These are phyloP conservation scores for Strix aluco DNA, from an alignment of 2,113 vertebrate genomes.

Conservation along the genomic window DNA sequence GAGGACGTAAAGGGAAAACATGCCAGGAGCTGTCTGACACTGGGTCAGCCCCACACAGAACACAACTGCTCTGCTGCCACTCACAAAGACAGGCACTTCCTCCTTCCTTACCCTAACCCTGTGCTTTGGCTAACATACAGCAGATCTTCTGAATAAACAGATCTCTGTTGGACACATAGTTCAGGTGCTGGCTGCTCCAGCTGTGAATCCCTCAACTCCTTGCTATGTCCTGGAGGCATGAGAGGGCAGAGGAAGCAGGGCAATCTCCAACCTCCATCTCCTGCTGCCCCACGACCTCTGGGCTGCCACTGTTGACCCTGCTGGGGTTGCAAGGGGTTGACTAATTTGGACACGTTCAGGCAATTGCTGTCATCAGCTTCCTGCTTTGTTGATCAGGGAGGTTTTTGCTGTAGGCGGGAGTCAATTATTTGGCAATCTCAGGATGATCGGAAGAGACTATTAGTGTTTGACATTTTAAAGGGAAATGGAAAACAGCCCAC, in stretches of 20 bases:
- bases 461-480: slow-evolving; percentile 58
- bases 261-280: slow-evolving; percentile 52
- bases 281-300: slow-evolving; percentile 61
- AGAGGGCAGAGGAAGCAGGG: slow-evolving; percentile 65
- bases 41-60: background rate
- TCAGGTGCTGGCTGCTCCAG: slow-evolving; percentile 63
- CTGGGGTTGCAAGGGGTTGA: slow-evolving; percentile 35
- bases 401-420: slow-evolving; percentile 58
- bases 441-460: slow-evolving; percentile 63
- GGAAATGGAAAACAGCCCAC: slow-evolving; percentile 70
- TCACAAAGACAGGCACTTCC: slow-evolving; percentile 35
- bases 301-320: slow-evolving; percentile 63
- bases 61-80: slow-evolving; percentile 9
- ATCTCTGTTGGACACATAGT: background rate
- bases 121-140: slow-evolving; percentile 20
- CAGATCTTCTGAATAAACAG: slow-evolving; percentile 67
- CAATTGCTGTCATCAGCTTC: slow-evolving; percentile 68
- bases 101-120: background rate
- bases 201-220: slow-evolving; percentile 23
- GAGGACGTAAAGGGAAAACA: background rate
- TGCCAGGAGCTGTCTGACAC: background rate
- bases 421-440: slow-evolving; percentile 68
- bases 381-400: slow-evolving; percentile 65
- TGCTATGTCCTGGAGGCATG: slow-evolving; percentile 60
- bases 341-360: slow-evolving; percentile 68